phyloP scores from a whole-genome alignment of 2,888 invertebrate species.

The Limnephilus lunatus region DNA sequence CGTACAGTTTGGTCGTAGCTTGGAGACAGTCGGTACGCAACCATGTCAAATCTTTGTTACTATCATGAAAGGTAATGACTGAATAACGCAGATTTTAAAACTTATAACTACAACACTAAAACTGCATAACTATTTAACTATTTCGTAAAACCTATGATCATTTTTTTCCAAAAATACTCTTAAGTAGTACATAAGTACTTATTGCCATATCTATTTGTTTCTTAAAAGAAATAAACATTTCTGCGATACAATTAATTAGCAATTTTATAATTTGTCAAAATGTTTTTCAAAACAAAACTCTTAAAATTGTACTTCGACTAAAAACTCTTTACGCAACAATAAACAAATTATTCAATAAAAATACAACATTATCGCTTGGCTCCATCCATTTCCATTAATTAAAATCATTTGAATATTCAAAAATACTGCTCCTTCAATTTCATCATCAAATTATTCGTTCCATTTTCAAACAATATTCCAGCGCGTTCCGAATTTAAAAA shows the following conservation, averaged over 20 bases:
- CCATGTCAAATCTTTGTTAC: too few species aligned
- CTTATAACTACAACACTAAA: too few species aligned
- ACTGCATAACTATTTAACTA: too few species aligned
- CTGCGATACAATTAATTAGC: neutral
- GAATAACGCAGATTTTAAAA: too few species aligned
- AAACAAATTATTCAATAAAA: neutral
- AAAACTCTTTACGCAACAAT: neutral
- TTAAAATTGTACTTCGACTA: neutral
- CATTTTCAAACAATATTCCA: slow-evolving; percentile 52
- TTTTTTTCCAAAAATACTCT: too few species aligned
- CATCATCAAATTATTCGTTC: slow-evolving; percentile 39
- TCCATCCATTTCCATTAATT: slow-evolving; percentile 34
- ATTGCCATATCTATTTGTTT: neutral
- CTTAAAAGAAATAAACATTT: neutral
- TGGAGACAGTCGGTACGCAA: too few species aligned
- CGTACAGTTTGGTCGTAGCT: too few species aligned
- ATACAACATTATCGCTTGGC: neutral
- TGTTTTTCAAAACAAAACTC: neutral
- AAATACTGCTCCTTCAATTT: slow-evolving; percentile 47
- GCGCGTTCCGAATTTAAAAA: slow-evolving; percentile 50
- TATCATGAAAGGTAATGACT: too few species aligned
- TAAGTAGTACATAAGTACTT: too few species aligned
- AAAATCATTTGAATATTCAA: slow-evolving; percentile 50
- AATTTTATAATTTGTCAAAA: neutral
- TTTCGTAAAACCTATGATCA: too few species aligned